Percentiles rank a stretch among this genome's conserved stretches.
Conservation (phyloP, 2,888 invertebrate species). For the Toxonevra muliebris region DNA sequence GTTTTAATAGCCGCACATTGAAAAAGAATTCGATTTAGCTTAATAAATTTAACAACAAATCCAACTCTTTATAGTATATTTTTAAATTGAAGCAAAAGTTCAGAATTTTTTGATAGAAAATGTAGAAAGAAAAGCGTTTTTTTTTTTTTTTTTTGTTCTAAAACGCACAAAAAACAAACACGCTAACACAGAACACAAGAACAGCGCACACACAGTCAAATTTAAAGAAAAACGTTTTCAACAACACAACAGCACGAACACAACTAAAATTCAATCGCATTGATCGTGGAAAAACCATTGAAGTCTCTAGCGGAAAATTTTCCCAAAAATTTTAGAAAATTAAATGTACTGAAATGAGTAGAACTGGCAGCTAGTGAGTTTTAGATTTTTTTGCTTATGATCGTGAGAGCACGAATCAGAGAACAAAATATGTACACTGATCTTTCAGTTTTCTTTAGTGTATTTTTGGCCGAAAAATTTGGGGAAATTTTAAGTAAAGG, state of each 20-base stretch:
- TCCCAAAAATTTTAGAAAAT: slow-evolving; percentile 6
- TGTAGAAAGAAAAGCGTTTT: background rate
- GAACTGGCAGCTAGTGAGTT: too few species aligned
- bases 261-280: slow-evolving; percentile 34
- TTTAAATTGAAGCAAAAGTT: too few species aligned
- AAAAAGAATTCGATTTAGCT: background rate
- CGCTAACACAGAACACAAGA: slow-evolving; percentile 19
- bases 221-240: slow-evolving; percentile 39
- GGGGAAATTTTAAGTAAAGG: too few species aligned
- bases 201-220: slow-evolving; percentile 22
- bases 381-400: too few species aligned
- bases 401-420: too few species aligned
- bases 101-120: too few species aligned
- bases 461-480: too few species aligned
- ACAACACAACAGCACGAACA: slow-evolving; percentile 44
- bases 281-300: slow-evolving; percentile 4
- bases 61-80: too few species aligned
- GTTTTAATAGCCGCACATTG: background rate
- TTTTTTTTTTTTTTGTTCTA: slow-evolving; percentile 16
- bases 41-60: too few species aligned
- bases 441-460: too few species aligned
- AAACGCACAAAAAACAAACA: slow-evolving; percentile 17
- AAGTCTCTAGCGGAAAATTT: too few species aligned
- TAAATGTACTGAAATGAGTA: background rate
- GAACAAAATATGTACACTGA: too few species aligned